Base-by-base conservation (phyloP, 2,797 vertebrate genomes). In the Diceros bicornis region DNA sequence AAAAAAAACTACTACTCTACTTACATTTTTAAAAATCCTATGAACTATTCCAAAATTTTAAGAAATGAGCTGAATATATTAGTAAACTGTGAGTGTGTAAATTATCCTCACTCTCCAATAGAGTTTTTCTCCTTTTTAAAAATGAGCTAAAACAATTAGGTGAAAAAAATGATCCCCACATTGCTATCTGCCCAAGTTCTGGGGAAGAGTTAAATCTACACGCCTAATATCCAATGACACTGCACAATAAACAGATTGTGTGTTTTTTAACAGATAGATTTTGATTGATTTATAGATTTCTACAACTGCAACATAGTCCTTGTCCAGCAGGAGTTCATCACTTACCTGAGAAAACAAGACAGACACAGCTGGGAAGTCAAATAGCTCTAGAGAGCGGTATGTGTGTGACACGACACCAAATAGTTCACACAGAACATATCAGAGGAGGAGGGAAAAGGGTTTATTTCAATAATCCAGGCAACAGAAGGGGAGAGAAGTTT, bases 41-140 rank as follows among this genome's bases (percentile, higher is more conserved):
- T 88, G 68, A 88, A 92, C 50, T 62, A 92, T 4, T 21, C 37
- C 57, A 92, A 90, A 77, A 91, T 52, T 94, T 87, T 94, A 89
- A 92, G 29, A 91, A 20, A 85, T 78, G 18, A 96, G 32, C 14
- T 88, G n/a, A 97, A 72, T 68, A 62, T 71, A 74, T 64, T 6
- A 96, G 14, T 52, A 71, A 91, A 86, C 17, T 82, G 11, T 74
- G 34, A 89, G 41, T 41, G 41, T 41, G 41, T 41, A 96, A 91
- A 83, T 78, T 23, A 89, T 75, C 61, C 21, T 89, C 34, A 89
- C 16, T 89, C 50, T 92, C 44, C 13, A 93, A 66, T 7, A 57
- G 13, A 44, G 9, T 32, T 84, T 85, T 88, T 75, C 47, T 93
- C 37, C 16, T 83, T 96, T 87, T 69, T 66, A 57, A 97, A 96